A percentile compares a stretch with the other conserved stretches of the same genome.
Evolutionary conservation across 2,113 vertebrate genomes (phyloP).

Genomic region (Thermophis baileyi): DNA sequence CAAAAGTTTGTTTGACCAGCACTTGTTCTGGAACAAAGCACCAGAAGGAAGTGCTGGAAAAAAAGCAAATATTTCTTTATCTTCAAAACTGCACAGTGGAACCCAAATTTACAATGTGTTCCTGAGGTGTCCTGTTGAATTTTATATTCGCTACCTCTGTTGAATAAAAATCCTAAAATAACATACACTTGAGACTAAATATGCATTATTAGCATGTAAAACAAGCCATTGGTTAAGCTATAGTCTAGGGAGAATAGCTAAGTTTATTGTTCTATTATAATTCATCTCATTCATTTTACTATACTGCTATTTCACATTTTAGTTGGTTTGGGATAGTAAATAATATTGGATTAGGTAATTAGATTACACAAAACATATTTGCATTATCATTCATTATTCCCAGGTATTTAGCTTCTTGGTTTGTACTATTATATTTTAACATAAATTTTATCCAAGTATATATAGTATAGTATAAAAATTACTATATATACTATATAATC

Average conservation of each 20-base stretch:
- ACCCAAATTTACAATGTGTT: neutral
- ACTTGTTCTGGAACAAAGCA: conserved; percentile 80
- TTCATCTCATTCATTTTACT: neutral
- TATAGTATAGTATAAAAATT: neutral
- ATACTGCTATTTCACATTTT: neutral
- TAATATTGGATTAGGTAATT: neutral
- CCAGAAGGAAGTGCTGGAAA: conserved; percentile 70
- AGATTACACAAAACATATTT: neutral
- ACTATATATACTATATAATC: neutral
- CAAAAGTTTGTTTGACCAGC: conserved; percentile 85
- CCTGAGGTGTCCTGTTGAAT: neutral
- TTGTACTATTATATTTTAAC: neutral
- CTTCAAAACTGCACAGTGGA: neutral
- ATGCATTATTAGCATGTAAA: neutral
- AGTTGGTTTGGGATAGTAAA: neutral
- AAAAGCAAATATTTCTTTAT: conserved; percentile 37
- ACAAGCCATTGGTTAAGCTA: neutral
- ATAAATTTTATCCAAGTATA: neutral
- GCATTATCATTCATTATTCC: neutral
- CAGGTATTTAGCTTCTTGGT: neutral
- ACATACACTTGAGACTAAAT: neutral
- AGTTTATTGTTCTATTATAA: neutral
- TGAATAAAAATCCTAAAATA: neutral
- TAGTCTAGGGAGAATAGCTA: neutral
- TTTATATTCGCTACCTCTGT: neutral